These are phyloP conservation scores for Molorchus minor DNA, from an alignment of 2,888 invertebrate species.

Conservation along the genomic window DNA sequence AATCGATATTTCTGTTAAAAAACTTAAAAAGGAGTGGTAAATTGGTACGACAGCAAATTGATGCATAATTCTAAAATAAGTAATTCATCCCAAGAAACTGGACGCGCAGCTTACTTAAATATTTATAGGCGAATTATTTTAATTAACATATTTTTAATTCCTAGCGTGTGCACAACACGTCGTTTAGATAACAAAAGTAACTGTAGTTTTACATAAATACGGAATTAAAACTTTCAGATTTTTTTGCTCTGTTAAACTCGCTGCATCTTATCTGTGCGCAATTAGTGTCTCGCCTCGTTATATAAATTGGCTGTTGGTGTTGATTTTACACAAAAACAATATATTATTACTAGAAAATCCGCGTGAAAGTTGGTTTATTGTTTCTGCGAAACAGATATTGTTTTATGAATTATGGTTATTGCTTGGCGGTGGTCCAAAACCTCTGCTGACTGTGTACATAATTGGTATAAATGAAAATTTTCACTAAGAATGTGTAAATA, in stretches of 20 bases:
- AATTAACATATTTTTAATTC: constrained; percentile 24
- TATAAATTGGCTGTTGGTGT: constrained; percentile 22
- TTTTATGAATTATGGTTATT: constrained; percentile 19
- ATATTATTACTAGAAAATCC: constrained; percentile 18
- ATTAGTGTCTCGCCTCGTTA: constrained; percentile 33
- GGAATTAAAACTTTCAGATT: constrained; percentile 44
- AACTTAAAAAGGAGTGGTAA: too few relatives aligned
- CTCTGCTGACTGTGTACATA: constrained; percentile 12
- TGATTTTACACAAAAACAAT: constrained; percentile 21
- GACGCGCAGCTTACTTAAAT: not conserved
- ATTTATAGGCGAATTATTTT: constrained; percentile 7
- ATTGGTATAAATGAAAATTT: too few relatives aligned
- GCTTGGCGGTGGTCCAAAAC: not conserved
- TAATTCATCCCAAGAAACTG: not conserved
- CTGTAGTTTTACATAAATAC: constrained; percentile 13
- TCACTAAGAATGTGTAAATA: too few relatives aligned
- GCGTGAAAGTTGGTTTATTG: constrained; percentile 23
- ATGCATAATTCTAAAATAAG: not conserved
- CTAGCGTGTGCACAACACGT: constrained; percentile 13
- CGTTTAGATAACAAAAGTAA: constrained; percentile 14
- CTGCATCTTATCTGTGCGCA: constrained; percentile 38
- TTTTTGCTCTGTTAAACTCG: constrained; percentile 46
- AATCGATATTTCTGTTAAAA: too few relatives aligned
- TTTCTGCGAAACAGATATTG: constrained; percentile 11
- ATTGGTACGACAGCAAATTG: too few relatives aligned